Base-by-base conservation (phyloP, 2,113 vertebrate species). In the Heterocephalus glaber region DNA sequence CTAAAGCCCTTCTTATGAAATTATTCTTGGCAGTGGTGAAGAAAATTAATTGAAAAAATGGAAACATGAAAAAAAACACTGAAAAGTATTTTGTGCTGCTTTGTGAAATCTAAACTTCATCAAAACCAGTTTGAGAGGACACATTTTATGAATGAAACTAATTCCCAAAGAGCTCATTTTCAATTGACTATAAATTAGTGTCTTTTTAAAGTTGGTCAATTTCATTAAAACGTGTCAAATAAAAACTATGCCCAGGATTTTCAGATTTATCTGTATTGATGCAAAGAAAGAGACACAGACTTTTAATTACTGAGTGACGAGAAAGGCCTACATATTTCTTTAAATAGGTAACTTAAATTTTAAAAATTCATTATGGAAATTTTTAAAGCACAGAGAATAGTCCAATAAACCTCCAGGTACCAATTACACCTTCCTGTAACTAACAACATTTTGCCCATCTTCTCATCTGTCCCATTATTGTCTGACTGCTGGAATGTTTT, bases 151-250 rank as follows among this genome's bases (percentile, higher is more conserved):
- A 89, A 58, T 84, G 38, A 94, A 94, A 93, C 74, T 83, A 97
- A 96, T 86, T 95, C 86, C 95, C 96, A 94, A 84, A 96, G 74
- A 96, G 84, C 84, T 89, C 54, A 26, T 83, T 90, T 95, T 96
- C 92, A 96, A 96, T 96, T 79, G 76, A 63, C 80, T 58, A 1
- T 91, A 77, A 47, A 85, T 88, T 38, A 35, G 0, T 81, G 84
- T 84, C 95, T 89, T 96, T 95, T 95, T 76, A 44, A 96, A 94
- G 83, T 89, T 96, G 68, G 35, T 52, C 91, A 94, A 92, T 76
- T 97, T 96, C 97, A 97, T 97, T 96, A 94, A 96, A 97, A 98
- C 72, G 30, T 56, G 85, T 84, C 74, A 95, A 93, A 95, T 86
- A 95, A 92, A 96, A 95, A 92, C 74, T 85, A 44, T 82, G 79